These are phyloP conservation scores for Hemistola chrysoprasaria DNA, from an alignment of 2,888 invertebrate genomes.

Conservation along the genomic window DNA sequence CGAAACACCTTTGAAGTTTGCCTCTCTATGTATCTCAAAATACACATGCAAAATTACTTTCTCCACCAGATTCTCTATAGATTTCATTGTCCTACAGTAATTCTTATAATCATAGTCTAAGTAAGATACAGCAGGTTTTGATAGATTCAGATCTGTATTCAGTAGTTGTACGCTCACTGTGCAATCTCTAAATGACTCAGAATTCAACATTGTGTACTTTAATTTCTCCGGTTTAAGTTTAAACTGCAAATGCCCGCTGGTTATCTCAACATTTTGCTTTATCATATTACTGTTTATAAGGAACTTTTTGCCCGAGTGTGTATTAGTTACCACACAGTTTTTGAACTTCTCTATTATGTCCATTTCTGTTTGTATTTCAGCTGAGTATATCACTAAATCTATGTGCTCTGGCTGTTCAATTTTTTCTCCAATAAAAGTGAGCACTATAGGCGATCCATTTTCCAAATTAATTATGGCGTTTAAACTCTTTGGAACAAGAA, in stretches of 20 bases:
- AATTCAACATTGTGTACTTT: slow-evolving; percentile 74
- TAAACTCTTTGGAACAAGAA: slow-evolving; percentile 79
- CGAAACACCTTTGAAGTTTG: slow-evolving; percentile 61
- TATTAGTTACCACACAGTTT: slow-evolving; percentile 71
- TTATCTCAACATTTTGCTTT: slow-evolving; percentile 66
- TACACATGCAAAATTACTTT: slow-evolving; percentile 59
- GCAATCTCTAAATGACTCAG: slow-evolving; percentile 76
- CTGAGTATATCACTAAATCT: slow-evolving; percentile 74
- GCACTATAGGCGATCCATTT: slow-evolving; percentile 79
- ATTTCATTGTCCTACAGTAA: slow-evolving; percentile 76
- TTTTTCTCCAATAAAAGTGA: slow-evolving; percentile 66
- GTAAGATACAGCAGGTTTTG: slow-evolving; percentile 45
- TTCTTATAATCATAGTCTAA: slow-evolving; percentile 65
- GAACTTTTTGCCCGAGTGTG: slow-evolving; percentile 71
- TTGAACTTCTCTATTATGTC: slow-evolving; percentile 75
- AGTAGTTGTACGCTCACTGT: slow-evolving; percentile 63
- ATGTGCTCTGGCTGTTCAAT: slow-evolving; percentile 67
- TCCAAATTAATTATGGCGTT: slow-evolving; percentile 78
- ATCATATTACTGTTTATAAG: slow-evolving; percentile 79
- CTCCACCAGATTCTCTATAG: slow-evolving; percentile 64
- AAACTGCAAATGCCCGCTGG: slow-evolving; percentile 60
- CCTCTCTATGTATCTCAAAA: slow-evolving; percentile 70
- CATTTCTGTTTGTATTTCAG: slow-evolving; percentile 50
- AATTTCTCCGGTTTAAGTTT: slow-evolving; percentile 69
- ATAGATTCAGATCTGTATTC: slow-evolving; percentile 51